phyloP scores from a whole-genome alignment of 2,797 vertebrate species.

The Molossus molossus region DNA sequence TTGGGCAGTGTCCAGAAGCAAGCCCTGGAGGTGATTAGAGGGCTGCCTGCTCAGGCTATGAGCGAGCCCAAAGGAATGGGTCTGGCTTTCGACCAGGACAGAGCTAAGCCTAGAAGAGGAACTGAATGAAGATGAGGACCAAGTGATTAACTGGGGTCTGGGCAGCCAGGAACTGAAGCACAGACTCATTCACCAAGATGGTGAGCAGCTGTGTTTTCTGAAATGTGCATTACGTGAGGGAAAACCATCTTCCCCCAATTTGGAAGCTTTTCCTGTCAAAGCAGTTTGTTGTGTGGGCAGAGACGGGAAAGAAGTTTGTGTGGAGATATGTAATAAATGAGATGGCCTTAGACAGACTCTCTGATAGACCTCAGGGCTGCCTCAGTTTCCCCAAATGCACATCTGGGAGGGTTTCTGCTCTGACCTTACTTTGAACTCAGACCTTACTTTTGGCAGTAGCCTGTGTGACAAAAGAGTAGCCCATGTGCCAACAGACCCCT shows the following conservation, averaged over 20 bases:
- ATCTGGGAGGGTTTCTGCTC: background rate
- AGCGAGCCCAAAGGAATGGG: slow-evolving; percentile 70
- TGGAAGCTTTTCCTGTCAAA: slow-evolving; percentile 25
- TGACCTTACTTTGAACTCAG: background rate
- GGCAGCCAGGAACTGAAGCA: slow-evolving; percentile 69
- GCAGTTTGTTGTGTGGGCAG: background rate
- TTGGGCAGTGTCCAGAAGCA: slow-evolving; percentile 44
- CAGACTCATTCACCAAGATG: slow-evolving; percentile 69
- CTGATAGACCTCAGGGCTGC: background rate
- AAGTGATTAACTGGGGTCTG: slow-evolving; percentile 63
- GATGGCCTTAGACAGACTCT: background rate
- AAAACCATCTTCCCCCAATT: slow-evolving; percentile 6
- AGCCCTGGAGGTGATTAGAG: slow-evolving; percentile 75
- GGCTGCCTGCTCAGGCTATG: slow-evolving; percentile 47
- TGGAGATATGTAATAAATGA: background rate
- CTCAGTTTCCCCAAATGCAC: background rate
- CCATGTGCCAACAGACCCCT: slow-evolving; percentile 41
- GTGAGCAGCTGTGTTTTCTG: slow-evolving; percentile 69
- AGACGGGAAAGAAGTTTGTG: background rate
- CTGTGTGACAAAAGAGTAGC: background rate
- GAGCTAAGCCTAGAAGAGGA: slow-evolving; percentile 62
- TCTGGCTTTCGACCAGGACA: slow-evolving; percentile 57
- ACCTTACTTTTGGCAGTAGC: background rate
- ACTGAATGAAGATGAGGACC: slow-evolving; percentile 68
- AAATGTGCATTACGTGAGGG: slow-evolving; percentile 24